These are phyloP conservation scores for Spea multiplicata DNA, from an alignment of 2,113 vertebrate genomes.

Conservation along the genomic window DNA sequence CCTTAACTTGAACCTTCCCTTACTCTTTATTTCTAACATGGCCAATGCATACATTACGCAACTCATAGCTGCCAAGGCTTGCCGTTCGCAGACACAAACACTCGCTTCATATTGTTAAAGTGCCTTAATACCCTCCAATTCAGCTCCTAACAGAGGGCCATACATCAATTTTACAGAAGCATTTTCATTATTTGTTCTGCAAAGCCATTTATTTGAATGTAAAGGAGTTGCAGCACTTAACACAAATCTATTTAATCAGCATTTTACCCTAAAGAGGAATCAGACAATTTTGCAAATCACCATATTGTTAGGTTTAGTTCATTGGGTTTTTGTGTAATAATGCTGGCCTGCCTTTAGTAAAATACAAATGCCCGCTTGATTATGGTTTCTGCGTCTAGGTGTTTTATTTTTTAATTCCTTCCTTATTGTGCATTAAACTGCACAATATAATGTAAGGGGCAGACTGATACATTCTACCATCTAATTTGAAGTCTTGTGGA, in stretches of 20 bases:
- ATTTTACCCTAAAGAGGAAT: slow-evolving; percentile 14
- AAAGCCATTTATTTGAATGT: neutral
- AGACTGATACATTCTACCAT: no score
- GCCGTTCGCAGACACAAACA: neutral
- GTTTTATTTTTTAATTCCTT: no score
- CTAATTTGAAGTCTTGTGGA: no score
- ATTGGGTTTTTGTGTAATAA: slow-evolving; percentile 1
- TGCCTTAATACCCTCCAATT: slow-evolving; percentile 15
- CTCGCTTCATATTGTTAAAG: slow-evolving; percentile 19
- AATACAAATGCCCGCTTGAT: neutral
- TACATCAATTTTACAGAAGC: slow-evolving; percentile 11
- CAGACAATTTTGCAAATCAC: slow-evolving; percentile 1
- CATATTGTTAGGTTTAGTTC: slow-evolving; percentile 6
- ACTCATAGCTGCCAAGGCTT: neutral
- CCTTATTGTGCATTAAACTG: no score
- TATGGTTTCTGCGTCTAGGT: neutral
- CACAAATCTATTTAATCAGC: slow-evolving; percentile 12
- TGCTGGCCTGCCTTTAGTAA: neutral
- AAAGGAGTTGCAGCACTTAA: slow-evolving; percentile 6
- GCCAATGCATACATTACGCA: slow-evolving; percentile 19
- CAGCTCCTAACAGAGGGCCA: neutral
- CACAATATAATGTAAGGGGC: no score
- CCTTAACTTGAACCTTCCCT: slow-evolving; percentile 24
- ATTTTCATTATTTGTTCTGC: slow-evolving; percentile 1
- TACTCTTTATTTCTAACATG: slow-evolving; percentile 15